These are phyloP conservation scores for Cistogaster globosa DNA, from an alignment of 2,888 invertebrate species.

Conservation along the genomic window DNA sequence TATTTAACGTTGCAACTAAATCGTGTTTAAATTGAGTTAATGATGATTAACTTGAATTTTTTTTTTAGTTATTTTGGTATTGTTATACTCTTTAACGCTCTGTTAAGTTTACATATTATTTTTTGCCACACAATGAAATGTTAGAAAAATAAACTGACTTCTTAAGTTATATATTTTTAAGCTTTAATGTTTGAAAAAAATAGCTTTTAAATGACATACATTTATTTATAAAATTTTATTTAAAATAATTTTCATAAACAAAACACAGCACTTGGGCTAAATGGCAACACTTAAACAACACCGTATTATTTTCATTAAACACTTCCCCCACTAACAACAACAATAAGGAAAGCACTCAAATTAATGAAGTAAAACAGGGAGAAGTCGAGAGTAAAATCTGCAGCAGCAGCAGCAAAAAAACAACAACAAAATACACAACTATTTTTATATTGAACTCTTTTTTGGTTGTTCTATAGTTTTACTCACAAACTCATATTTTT, in stretches of 20 bases:
- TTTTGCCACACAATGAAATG: background rate
- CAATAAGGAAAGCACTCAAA: slow-evolving; percentile 47
- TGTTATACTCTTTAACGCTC: slow-evolving; percentile 62
- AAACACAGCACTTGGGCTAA: background rate
- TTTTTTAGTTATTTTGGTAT: slow-evolving; percentile 10
- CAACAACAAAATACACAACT: slow-evolving; percentile 54
- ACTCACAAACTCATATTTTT: slow-evolving; percentile 7
- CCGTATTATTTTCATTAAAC: slow-evolving; percentile 34
- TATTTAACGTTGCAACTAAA: background rate
- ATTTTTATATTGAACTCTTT: slow-evolving; percentile 49
- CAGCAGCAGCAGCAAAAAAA: slow-evolving; percentile 36
- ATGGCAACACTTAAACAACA: slow-evolving; percentile 32
- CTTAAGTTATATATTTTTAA: no score
- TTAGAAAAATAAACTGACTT: background rate
- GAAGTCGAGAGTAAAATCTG: slow-evolving; percentile 43
- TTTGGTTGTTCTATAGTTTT: background rate
- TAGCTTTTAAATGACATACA: background rate
- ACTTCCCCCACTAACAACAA: slow-evolving; percentile 26
- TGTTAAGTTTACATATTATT: slow-evolving; percentile 6
- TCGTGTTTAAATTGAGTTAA: slow-evolving; percentile 15
- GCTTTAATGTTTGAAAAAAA: background rate
- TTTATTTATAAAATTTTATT: background rate
- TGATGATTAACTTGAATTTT: background rate
- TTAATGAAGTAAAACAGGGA: slow-evolving; percentile 65
- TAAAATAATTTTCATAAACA: background rate